phyloP scores from a whole-genome alignment of 1,140 invertebrate species.

The Camponotus vicinus region DNA sequence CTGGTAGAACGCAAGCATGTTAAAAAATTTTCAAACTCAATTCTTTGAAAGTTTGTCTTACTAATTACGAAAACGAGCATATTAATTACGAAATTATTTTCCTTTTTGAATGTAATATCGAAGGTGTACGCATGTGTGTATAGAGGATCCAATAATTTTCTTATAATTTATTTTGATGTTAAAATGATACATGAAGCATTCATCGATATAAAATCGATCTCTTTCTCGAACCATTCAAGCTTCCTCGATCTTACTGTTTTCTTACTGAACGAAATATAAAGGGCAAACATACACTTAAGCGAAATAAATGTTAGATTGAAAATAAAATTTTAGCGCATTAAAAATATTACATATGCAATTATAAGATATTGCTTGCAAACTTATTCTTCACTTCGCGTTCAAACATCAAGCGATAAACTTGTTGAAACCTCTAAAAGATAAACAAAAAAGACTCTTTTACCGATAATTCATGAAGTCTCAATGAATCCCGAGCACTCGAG shows the following conservation, averaged over 20 bases:
- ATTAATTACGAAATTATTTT: slow-evolving; percentile 49
- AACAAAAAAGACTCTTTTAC: not conserved
- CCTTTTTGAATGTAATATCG: slow-evolving; percentile 3
- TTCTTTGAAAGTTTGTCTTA: slow-evolving; percentile 1
- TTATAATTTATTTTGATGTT: slow-evolving; percentile 54
- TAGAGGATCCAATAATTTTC: slow-evolving; percentile 30
- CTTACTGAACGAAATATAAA: not conserved
- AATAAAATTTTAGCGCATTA: not conserved
- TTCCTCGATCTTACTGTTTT: not conserved
- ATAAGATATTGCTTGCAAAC: not conserved
- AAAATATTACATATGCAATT: slow-evolving; percentile 7
- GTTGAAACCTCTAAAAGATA: not conserved
- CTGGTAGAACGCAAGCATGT: not conserved
- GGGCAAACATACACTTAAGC: not conserved
- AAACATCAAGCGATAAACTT: not conserved
- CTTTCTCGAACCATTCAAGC: not conserved
- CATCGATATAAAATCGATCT: slow-evolving; percentile 17
- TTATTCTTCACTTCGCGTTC: not conserved
- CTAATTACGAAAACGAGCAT: too few species aligned
- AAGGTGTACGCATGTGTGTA: not conserved
- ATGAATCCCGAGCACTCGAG: not conserved
- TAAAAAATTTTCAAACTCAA: slow-evolving; percentile 22
- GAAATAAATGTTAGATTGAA: not conserved
- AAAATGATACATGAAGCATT: slow-evolving; percentile 10
- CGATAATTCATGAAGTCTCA: not conserved